These are phyloP conservation scores for Pandion haliaetus DNA, from an alignment of 2,113 vertebrate species.

Conservation along the genomic window DNA sequence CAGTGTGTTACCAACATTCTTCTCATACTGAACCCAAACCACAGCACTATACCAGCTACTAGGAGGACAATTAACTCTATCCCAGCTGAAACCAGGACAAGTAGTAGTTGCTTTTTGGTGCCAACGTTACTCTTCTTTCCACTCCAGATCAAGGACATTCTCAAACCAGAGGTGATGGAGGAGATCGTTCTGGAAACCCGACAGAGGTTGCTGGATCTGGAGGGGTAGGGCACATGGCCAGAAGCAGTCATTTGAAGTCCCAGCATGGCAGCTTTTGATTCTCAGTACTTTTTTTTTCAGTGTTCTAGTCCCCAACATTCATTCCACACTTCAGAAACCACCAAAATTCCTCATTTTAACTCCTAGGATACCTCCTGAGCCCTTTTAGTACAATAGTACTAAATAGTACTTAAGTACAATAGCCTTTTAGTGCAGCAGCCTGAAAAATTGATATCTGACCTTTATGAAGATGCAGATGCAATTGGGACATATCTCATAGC, in stretches of 20 bases:
- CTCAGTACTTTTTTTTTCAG: neutral
- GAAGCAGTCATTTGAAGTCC: neutral
- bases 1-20: no score
- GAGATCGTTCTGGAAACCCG: conserved; percentile 91
- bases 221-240: conserved; percentile 72
- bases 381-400: neutral
- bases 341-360: neutral
- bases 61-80: no score
- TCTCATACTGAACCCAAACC: no score
- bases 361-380: neutral
- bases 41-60: no score
- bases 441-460: neutral
- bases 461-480: neutral
- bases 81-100: neutral
- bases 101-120: neutral
- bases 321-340: conserved; percentile 12
- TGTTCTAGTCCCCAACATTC: neutral
- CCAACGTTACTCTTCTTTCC: neutral
- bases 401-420: neutral
- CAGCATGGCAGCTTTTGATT: conserved; percentile 1
- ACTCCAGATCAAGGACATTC: conserved; percentile 92
- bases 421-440: neutral
- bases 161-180: conserved; percentile 92
- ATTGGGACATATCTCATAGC: neutral
- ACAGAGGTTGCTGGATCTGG: conserved; percentile 88